Evolutionary conservation across 2,797 vertebrate species (phyloP), one percentile per base, ranked within the genome.

Genomic region (Hoplostethus atlanticus): DNA sequence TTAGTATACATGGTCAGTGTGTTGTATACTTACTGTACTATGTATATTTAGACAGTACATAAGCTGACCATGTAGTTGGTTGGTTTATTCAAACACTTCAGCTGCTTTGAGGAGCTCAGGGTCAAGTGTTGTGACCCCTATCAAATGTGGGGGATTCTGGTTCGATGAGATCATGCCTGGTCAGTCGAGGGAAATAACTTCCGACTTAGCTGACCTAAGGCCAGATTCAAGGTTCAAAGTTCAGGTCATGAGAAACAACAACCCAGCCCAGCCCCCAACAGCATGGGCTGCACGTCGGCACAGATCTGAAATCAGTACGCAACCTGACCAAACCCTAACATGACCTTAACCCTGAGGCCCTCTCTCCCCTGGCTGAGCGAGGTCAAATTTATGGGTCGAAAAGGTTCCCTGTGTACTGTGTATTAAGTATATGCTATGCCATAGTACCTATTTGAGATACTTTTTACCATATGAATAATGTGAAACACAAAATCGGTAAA

Each of bases 141-240:
- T 48, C 25, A 50, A 58, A 80, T 16, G 60, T 5, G 40, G 30
- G 9, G 30, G 64, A 65, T 75, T 83, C 71, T 48, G 64, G 46
- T 36, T 52, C 38, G 62, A 85, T 83, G 83, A 91, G 61, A 85
- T 90, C 84, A 86, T 77, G 76, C 64, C 64, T 54, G 57, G 71
- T 82, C 80, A 60, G 59, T 73, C 9, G 56, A 70, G 80, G 87
- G 78, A 88, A 84, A 61, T 84, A 76, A 84, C 89, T 83, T 87
- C 66, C 42, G 64, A 84, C 82, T 72, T 5, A 17, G 15, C 56
- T 85, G 78, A 84, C 83, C 85, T 2, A 25, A 66, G 61, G 55
- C 54, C 46, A 59, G 66, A 85, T 67, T 77, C 77, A 91, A 58
- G 80, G 91, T 81, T 89, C 81, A 93, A 62, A 77, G 83, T 48